Percentiles rank a stretch among this genome's conserved stretches.
Conservation (phyloP, 2,888 invertebrate genomes). For the Monopis laevigella region DNA sequence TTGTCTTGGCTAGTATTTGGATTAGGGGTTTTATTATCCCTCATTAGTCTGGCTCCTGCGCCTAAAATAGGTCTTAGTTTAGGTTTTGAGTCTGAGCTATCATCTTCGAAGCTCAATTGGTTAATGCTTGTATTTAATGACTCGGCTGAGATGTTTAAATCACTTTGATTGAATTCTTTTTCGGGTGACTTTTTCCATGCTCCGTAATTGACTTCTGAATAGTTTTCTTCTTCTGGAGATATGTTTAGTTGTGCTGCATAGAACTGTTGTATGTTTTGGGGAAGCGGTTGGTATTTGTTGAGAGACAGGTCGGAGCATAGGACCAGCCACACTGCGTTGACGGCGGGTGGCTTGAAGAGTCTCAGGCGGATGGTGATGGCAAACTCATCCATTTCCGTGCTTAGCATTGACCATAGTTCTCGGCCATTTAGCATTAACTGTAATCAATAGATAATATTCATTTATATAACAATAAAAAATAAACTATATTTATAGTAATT, state of each 20-base stretch:
- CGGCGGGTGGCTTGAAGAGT: conserved; percentile 41
- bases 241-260: conserved; percentile 52
- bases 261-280: conserved; percentile 53
- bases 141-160: conserved; percentile 24
- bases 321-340: conserved; percentile 50
- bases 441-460: conserved; percentile 17
- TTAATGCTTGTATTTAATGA: conserved; percentile 41
- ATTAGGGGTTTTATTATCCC: conserved; percentile 36
- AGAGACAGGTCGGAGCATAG: conserved; percentile 51
- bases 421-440: conserved; percentile 60
- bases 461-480: not conserved
- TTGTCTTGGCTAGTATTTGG: too few species aligned
- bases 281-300: conserved; percentile 54
- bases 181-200: conserved; percentile 52
- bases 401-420: conserved; percentile 42
- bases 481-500: too few species aligned
- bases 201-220: conserved; percentile 51
- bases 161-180: conserved; percentile 19
- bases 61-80: conserved; percentile 53
- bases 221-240: conserved; percentile 35
- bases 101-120: conserved; percentile 39
- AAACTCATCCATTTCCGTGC: conserved; percentile 48
- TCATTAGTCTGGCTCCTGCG: conserved; percentile 43
- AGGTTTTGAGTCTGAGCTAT: conserved; percentile 41
- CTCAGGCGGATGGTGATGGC: conserved; percentile 46